Percentiles rank a stretch among this genome's conserved stretches.
phyloP scores from a whole-genome alignment of 2,113 vertebrate species.

The Vulpes ferrilata region DNA sequence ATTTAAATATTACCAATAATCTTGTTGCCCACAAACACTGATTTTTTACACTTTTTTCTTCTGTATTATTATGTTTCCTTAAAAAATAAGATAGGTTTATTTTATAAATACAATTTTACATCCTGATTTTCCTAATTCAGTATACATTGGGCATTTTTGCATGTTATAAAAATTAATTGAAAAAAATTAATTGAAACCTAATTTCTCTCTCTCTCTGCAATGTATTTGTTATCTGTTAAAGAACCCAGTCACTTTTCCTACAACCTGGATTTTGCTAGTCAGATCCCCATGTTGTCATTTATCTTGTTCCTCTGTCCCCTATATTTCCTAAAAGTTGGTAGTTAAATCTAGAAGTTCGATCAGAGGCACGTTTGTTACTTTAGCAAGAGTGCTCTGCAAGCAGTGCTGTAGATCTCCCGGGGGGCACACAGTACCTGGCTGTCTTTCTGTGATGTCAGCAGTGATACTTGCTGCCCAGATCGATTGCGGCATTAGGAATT shows the following conservation, averaged over 20 bases:
- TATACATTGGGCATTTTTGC: background rate
- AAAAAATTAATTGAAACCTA: background rate
- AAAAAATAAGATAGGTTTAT: background rate
- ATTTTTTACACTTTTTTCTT: constrained; percentile 1
- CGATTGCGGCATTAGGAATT: background rate
- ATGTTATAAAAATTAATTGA: background rate
- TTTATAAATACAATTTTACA: background rate
- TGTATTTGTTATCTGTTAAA: background rate
- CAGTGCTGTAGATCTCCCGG: fast-evolving
- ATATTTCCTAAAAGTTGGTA: background rate
- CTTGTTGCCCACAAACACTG: background rate
- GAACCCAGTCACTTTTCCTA: background rate
- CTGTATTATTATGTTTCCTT: background rate
- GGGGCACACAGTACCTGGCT: fast-evolving
- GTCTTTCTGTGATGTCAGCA: background rate
- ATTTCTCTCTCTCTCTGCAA: background rate
- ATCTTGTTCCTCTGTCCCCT: background rate
- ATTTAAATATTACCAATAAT: background rate
- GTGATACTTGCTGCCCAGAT: background rate
- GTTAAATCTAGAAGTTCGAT: background rate
- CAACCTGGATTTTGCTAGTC: background rate
- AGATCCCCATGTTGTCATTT: background rate
- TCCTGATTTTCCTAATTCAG: background rate
- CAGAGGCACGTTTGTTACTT: background rate
- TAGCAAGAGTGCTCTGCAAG: background rate